Evolutionary conservation across 2,888 invertebrate genomes (phyloP).

Genomic region (Diadromus collaris): DNA sequence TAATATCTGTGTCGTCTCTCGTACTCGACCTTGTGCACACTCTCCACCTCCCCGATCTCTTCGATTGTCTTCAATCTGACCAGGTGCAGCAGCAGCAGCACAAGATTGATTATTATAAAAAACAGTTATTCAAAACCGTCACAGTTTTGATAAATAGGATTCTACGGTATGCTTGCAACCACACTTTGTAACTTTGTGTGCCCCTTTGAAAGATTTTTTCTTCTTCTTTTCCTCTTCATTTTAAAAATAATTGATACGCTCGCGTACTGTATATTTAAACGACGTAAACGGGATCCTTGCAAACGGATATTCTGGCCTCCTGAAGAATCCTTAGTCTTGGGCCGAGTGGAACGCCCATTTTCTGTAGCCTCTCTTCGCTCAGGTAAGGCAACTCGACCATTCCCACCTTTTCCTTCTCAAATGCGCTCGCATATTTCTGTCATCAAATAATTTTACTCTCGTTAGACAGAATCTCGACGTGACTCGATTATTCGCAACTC

Average conservation of each 20-base stretch:
- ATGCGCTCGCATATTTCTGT: conserved; percentile 92
- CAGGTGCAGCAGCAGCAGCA: not conserved
- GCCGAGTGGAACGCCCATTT: conserved; percentile 94
- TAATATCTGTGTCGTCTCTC: not conserved
- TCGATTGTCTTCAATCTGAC: not conserved
- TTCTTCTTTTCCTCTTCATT: not conserved
- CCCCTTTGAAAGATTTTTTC: not conserved
- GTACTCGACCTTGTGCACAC: not conserved
- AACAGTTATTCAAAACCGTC: not conserved
- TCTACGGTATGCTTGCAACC: not conserved
- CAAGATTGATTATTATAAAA: not conserved
- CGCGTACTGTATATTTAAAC: conserved; percentile 67
- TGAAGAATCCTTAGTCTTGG: conserved; percentile 93
- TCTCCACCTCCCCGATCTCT: not conserved
- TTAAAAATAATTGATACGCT: not conserved
- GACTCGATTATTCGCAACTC: conserved; percentile 61
- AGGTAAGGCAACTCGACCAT: conserved; percentile 95
- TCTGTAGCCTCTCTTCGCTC: conserved; percentile 92
- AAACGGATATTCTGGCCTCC: conserved; percentile 88
- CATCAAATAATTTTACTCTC: not conserved
- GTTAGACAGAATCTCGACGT: not conserved
- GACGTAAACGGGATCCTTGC: conserved; percentile 83
- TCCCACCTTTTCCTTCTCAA: conserved; percentile 93
- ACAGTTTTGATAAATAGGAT: not conserved
- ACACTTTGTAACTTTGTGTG: not conserved